Evolutionary conservation across 2,888 invertebrate species (phyloP).

Genomic region (Perithous albicinctus): DNA sequence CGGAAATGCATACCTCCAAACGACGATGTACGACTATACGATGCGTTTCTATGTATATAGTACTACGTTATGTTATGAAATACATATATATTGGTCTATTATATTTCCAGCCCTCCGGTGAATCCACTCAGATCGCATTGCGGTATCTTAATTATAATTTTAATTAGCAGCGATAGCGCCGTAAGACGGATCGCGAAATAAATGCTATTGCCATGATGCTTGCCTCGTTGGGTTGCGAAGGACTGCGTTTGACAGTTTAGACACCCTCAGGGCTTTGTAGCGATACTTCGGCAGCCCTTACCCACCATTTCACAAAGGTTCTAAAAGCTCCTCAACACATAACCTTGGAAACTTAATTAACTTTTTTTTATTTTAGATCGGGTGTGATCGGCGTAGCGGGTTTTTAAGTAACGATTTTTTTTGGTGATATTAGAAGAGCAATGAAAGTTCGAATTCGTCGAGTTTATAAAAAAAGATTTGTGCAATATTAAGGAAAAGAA

Average conservation of each 20-base stretch:
- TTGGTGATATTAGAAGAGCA: too few species aligned
- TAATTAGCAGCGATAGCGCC: constrained; percentile 69
- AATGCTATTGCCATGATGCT: constrained; percentile 10
- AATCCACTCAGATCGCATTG: constrained; percentile 59
- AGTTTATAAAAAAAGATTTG: too few species aligned
- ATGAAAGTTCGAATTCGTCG: too few species aligned
- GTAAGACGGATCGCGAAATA: background rate
- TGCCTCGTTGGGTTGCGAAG: background rate
- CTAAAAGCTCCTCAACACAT: constrained; percentile 14
- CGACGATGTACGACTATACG: constrained; percentile 55
- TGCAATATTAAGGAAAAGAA: too few species aligned
- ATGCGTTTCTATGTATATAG: constrained; percentile 27
- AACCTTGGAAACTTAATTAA: too few species aligned
- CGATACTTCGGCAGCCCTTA: constrained; percentile 11
- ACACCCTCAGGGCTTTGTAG: constrained; percentile 10
- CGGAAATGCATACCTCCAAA: constrained; percentile 57
- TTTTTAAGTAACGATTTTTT: too few species aligned
- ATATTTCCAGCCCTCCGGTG: background rate
- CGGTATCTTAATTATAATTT: constrained; percentile 73
- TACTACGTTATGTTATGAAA: background rate
- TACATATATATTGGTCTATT: background rate
- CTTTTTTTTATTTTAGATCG: too few species aligned
- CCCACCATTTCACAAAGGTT: background rate
- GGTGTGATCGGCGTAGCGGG: too few species aligned
- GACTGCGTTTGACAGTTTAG: constrained; percentile 37